These are phyloP conservation scores for Acleris holmiana DNA, from an alignment of 2,888 invertebrate genomes.

Conservation along the genomic window DNA sequence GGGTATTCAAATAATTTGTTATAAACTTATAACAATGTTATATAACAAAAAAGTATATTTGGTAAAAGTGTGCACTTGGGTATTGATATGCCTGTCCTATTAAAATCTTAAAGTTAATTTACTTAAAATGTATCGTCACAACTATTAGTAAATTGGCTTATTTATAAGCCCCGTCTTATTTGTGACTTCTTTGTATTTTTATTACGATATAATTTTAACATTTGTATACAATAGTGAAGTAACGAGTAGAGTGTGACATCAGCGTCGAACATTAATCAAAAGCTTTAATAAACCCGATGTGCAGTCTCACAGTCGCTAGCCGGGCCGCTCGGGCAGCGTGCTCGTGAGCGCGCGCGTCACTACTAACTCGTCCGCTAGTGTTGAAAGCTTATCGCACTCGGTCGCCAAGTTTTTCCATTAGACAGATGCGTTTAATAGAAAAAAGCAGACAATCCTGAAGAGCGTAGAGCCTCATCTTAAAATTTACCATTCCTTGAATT, in stretches of 20 bases:
- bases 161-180: background rate
- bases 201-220: conserved; percentile 17
- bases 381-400: conserved; percentile 10
- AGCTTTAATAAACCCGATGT: conserved; percentile 31
- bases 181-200: conserved; percentile 14
- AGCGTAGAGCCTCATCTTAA: conserved; percentile 24
- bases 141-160: conserved; percentile 11
- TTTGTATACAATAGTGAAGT: conserved; percentile 12
- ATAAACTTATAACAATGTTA: too few relatives aligned
- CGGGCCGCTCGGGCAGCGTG: too few relatives aligned
- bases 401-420: conserved; percentile 1
- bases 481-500: conserved; percentile 33
- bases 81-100: background rate
- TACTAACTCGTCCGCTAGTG: conserved; percentile 22
- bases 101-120: background rate
- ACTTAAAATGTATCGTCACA: background rate
- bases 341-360: background rate
- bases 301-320: background rate
- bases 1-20: too few relatives aligned
- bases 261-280: conserved; percentile 16
- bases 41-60: too few relatives aligned
- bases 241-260: conserved; percentile 14
- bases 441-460: conserved; percentile 3
- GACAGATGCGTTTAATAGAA: background rate
- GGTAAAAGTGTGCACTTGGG: background rate